Conservation (phyloP, 2,797 vertebrate genomes). For the Knipowitschia caucasica region DNA sequence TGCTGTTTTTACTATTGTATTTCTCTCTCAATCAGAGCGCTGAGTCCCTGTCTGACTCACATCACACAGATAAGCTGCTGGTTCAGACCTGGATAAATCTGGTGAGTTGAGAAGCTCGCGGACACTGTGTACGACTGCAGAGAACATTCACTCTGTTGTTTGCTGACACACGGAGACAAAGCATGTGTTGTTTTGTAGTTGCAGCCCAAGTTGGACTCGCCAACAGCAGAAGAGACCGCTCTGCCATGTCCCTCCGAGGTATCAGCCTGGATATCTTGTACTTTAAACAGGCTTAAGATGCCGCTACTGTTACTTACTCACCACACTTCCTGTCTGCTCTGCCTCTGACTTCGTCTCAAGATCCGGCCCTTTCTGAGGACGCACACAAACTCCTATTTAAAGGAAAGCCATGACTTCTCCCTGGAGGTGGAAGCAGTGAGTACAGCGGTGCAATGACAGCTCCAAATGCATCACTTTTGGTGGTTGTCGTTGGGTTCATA, state of each 20-base stretch:
- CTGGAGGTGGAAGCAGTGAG: constrained; percentile 52
- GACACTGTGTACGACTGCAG: neutral
- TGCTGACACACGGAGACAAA: constrained; percentile 15
- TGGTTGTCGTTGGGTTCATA: constrained; percentile 29
- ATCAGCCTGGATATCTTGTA: constrained; percentile 5
- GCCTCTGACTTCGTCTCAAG: constrained; percentile 24
- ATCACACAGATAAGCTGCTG: constrained; percentile 50
- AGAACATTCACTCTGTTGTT: constrained; percentile 13
- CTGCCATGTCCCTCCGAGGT: constrained; percentile 67
- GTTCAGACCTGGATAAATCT: constrained; percentile 68
- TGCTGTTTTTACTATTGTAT: constrained; percentile 4
- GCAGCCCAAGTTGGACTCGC: constrained; percentile 45
- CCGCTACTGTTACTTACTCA: neutral
- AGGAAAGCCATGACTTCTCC: constrained; percentile 20
- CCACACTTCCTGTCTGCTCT: neutral
- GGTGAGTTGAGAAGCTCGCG: constrained; percentile 53
- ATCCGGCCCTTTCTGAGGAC: constrained; percentile 66
- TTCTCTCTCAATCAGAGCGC: constrained; percentile 39
- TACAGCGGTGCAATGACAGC: constrained; percentile 17
- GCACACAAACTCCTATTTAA: constrained; percentile 56
- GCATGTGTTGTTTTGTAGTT: constrained; percentile 54
- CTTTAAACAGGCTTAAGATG: neutral
- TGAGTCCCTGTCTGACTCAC: constrained; percentile 26
- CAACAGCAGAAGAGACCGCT: constrained; percentile 23
- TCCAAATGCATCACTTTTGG: constrained; percentile 15